A percentile compares a stretch with the other conserved stretches of the same genome.
These are phyloP conservation scores for Coelopa pilipes DNA, from an alignment of 2,888 invertebrate species.

Conservation along the genomic window DNA sequence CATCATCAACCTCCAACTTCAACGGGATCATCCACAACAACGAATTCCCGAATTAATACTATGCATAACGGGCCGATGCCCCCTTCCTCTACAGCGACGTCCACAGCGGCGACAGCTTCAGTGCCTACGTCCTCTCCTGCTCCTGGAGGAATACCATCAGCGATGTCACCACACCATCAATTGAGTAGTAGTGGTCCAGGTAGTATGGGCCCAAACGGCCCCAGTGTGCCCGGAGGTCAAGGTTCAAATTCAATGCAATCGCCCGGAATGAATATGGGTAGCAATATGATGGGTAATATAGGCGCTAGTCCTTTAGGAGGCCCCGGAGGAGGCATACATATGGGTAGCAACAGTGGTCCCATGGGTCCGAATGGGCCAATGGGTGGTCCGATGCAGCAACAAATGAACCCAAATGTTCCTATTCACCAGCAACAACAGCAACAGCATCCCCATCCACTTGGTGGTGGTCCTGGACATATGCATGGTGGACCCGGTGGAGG, in stretches of 20 bases:
- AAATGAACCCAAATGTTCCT: constrained; percentile 67
- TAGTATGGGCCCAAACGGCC: not conserved
- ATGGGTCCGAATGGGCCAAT: constrained; percentile 47
- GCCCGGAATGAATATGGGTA: constrained; percentile 50
- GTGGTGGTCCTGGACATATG: constrained; percentile 59
- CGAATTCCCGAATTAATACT: constrained; percentile 39
- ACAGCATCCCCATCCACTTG: constrained; percentile 48
- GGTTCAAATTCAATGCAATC: constrained; percentile 60
- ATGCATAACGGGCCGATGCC: constrained; percentile 72
- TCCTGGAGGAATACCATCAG: constrained; percentile 57
- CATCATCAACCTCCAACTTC: constrained; percentile 58
- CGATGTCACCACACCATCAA: constrained; percentile 68
- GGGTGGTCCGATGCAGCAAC: constrained; percentile 58
- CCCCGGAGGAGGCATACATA: constrained; percentile 44
- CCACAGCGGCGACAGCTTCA: constrained; percentile 58
- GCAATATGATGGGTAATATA: constrained; percentile 44
- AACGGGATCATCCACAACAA: constrained; percentile 53
- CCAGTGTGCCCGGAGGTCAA: constrained; percentile 53
- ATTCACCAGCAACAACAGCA: constrained; percentile 56
- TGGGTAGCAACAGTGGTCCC: constrained; percentile 48
- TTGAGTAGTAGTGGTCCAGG: constrained; percentile 47
- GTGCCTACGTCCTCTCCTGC: constrained; percentile 64
- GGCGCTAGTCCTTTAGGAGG: constrained; percentile 43
- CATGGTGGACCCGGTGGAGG: constrained; percentile 50
- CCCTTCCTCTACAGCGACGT: constrained; percentile 56